Conservation (phyloP, 2,797 vertebrate species). For the Gymnodraco acuticeps region DNA sequence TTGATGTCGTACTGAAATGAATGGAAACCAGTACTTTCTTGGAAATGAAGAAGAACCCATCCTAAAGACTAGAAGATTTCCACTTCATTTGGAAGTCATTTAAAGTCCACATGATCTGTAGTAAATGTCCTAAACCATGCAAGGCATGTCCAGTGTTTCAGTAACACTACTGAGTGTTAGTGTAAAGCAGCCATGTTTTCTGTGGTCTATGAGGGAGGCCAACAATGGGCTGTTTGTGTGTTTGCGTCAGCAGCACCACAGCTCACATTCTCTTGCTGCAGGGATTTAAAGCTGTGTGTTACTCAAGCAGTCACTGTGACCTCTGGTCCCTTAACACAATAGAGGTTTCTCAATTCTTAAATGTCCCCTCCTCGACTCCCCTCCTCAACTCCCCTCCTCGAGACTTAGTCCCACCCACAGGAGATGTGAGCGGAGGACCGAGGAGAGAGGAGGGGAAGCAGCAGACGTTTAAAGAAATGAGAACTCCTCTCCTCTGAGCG, state of each 20-base stretch:
- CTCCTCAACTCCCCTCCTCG: too few relatives aligned
- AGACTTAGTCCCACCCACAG: too few relatives aligned
- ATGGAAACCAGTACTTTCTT: conserved; percentile 5
- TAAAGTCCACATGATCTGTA: neutral
- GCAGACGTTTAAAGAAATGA: too few relatives aligned
- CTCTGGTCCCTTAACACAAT: neutral
- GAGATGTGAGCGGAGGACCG: too few relatives aligned
- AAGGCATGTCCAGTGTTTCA: neutral
- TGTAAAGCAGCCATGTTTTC: conserved; percentile 10
- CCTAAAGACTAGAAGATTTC: neutral
- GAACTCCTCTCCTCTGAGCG: too few relatives aligned
- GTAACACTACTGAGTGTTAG: neutral
- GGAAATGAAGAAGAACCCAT: neutral
- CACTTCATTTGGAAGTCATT: neutral
- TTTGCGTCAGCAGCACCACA: conserved; percentile 23
- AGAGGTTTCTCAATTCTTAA: too few relatives aligned
- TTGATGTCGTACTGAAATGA: neutral
- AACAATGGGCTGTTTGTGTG: conserved; percentile 58
- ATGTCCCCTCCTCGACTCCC: too few relatives aligned
- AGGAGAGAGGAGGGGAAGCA: too few relatives aligned
- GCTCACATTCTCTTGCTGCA: conserved; percentile 27
- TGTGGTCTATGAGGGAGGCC: conserved; percentile 25
- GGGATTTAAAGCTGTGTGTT: conserved; percentile 22
- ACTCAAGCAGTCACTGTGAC: neutral
- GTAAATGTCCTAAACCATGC: neutral